Evolutionary conservation across 1,140 invertebrate genomes (phyloP).

Genomic region (Latrodectus geometricus): DNA sequence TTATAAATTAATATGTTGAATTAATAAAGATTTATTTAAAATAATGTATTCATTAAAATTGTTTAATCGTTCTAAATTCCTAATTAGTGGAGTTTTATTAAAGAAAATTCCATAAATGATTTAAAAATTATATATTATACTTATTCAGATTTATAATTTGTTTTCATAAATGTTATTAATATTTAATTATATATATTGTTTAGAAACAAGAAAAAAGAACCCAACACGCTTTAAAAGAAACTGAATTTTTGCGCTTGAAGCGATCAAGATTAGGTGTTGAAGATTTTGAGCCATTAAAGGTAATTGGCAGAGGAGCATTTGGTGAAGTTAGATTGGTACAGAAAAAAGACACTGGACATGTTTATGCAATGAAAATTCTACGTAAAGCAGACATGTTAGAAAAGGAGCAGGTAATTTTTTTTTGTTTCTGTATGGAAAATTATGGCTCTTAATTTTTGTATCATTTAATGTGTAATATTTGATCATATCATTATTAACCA

Average conservation of each 20-base stretch:
- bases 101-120: too few relatives aligned
- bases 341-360: constrained; percentile 99
- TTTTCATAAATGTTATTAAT: neutral
- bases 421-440: neutral
- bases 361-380: constrained; percentile 99
- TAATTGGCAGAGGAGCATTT: constrained; percentile 95
- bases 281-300: constrained; percentile 98
- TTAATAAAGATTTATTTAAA: too few relatives aligned
- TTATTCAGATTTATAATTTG: too few relatives aligned
- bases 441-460: neutral
- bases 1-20: too few relatives aligned
- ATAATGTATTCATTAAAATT: too few relatives aligned
- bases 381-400: constrained; percentile 99
- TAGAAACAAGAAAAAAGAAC: constrained; percentile 77
- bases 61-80: too few relatives aligned
- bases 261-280: constrained; percentile 95
- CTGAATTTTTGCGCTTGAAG: constrained; percentile 96
- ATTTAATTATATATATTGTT: neutral
- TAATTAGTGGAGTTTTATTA: too few relatives aligned
- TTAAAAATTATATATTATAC: too few relatives aligned
- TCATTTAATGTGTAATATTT: neutral
- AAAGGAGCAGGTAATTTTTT: constrained; percentile 86
- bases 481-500: neutral
- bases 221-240: constrained; percentile 97
- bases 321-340: constrained; percentile 98